Evolutionary conservation across 92 coral and sea anemone species (phyloP), one percentile per base, ranked within the genome.

Genomic region (Palythoa grandiflora): DNA sequence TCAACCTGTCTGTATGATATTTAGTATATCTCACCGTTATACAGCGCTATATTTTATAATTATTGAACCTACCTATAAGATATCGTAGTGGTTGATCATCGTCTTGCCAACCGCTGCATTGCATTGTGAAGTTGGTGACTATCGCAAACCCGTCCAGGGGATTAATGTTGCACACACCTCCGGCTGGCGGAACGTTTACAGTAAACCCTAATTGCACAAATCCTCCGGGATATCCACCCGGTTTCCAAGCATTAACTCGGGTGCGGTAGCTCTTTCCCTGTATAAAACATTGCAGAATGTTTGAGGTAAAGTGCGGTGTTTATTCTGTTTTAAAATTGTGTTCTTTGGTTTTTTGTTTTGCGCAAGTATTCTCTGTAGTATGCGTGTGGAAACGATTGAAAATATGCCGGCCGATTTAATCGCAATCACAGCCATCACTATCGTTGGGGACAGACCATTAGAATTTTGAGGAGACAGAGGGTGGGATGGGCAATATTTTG

Each of bases 211-310:
- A 89, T 40, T 95, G 94, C 14, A 93, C 96, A 75, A 90, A 95
- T 16, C 99, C 99, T 9, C 93, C 94, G 7, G 94, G 95, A 28
- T 92, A 71, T 0, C 94, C 93, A 11, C 98, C 98, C 10, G 93
- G 92, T 73, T 90, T 93, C 97, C 99, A 93, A 17, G 99, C 99
- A 66, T 91, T 93, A 38, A 96, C 71, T 71, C 94, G 93, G 35
- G 93, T 90, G 51, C 94, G 86, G 79, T 96, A 95, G 6, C 73
- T 76, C 68, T 75, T 85, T 2, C 88, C 86, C 86, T 81, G 13
- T 40, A 11, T 9, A n/a, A 53, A 65, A 20, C 2, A 21, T 59
- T 37, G 19, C 21, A 16, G 68, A 38, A 2, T 8, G 20, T 21
- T 73, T 73, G 50, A 11, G 14, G 13, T 14, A 10, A 14, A 59